These are phyloP conservation scores for Galeopterus variegatus DNA, from an alignment of 2,113 vertebrate genomes.

Conservation along the genomic window DNA sequence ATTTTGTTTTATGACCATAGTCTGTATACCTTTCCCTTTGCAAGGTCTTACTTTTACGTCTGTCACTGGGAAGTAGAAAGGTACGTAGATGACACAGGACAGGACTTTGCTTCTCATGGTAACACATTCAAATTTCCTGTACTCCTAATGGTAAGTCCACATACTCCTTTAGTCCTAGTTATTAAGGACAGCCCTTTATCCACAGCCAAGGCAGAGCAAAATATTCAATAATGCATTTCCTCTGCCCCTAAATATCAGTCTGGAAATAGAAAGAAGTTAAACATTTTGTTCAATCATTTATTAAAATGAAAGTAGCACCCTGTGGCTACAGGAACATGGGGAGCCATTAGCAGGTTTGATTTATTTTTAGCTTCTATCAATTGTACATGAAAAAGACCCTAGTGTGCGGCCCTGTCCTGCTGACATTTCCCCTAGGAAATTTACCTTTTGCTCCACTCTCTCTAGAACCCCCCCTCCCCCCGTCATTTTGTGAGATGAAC, in stretches of 20 bases:
- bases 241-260: slow-evolving; percentile 18
- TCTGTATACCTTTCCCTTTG: background rate
- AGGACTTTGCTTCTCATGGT: background rate
- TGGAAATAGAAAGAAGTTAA: slow-evolving; percentile 74
- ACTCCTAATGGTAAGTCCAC: background rate
- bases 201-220: slow-evolving; percentile 26
- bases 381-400: slow-evolving; percentile 72
- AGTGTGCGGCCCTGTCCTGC: slow-evolving; percentile 41
- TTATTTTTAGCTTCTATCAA: slow-evolving; percentile 75
- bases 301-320: slow-evolving; percentile 69
- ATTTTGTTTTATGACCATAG: slow-evolving; percentile 20
- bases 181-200: slow-evolving; percentile 24
- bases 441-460: slow-evolving; percentile 35
- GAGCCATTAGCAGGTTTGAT: slow-evolving; percentile 42
- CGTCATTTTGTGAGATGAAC: slow-evolving; percentile 70
- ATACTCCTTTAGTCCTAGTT: background rate
- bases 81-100: background rate
- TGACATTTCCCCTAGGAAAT: slow-evolving; percentile 75
- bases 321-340: background rate
- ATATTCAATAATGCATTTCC: slow-evolving; percentile 70
- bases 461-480: slow-evolving; percentile 42
- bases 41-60: background rate
- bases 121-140: background rate
- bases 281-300: slow-evolving; percentile 68
- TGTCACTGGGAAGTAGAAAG: background rate